Base-by-base conservation (phyloP, 1,140 invertebrate species). In the Lanistes nyassanus region DNA sequence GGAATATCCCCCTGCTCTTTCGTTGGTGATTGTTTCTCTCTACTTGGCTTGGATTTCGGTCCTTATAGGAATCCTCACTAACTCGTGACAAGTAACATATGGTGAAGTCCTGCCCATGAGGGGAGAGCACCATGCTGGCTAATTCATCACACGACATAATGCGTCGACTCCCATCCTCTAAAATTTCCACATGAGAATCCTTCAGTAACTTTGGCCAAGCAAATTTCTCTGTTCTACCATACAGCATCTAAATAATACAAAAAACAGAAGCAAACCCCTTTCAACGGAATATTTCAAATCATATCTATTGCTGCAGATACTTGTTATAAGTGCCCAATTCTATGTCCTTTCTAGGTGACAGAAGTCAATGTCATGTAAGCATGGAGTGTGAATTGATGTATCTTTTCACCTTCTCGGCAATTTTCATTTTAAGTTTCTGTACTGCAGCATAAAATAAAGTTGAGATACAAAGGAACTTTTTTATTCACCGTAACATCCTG, bases 41-140 rank as follows among this genome's bases (percentile, higher is more conserved):
- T 39, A 37, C 13, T 5, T 37, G 21, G 7, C 37, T 29, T 60
- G 11, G 13, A 39, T 36, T 31, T 56, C 73, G 80, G 42, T 64
- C 37, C 56, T 65, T 76, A 23, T 58, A 73, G 42, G 47, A 36
- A 9, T 84, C 81, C 26, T 36, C n/a, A 65, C 85, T 84, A 31
- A 83, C 66, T 53, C 75, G 75, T n/a, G 82, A 82, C 6, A 84
- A 74, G 76, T 82, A 85, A 47, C 81, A 82, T 6, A 86, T 80
- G 5, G 80, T 86, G 72, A 86, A 85, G 47, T 86, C 85, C 55
- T 81, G 81, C 6, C 71, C 76, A 71, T 86, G 83, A 31, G 83
- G 79, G 29, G 83, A 83, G 3, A 86, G 72, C 23, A 82, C 74
- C 23, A 86, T 31, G 73, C 80, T 82, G 31, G 84, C 81, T 74